Evolutionary conservation across 2,888 invertebrate species (phyloP), one percentile per base, ranked within the genome.

Genomic region (Dasypogon diadema): DNA sequence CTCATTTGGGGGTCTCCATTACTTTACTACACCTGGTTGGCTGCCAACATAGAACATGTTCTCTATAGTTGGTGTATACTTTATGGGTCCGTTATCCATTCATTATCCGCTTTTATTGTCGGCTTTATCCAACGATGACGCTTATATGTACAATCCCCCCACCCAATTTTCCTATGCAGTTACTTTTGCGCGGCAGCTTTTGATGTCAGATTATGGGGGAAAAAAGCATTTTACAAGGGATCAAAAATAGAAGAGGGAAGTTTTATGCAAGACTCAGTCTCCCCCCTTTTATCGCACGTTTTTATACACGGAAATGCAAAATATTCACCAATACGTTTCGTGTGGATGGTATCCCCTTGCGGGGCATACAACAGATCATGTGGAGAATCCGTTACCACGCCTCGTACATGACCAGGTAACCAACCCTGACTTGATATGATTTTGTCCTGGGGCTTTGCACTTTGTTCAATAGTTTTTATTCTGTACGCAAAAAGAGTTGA

Each of bases 221-320:
- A 26, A 54, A 54, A 26, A 34, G 21, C 26, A 54, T 54, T 70
- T 70, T 54, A 21, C 70, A 14, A 26, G 70, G 70, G 34, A 70
- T 70, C 70, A 70, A 6, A 14, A 48, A 30, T 70, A 34, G 70
- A 5, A 51, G 42, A 30, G 51, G 34, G 54, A 54, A 54, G 54
- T 26, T 30, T 70, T 51, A 70, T 70, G 54, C 51, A 70, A 22
- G 70, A 30, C 54, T 70, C 51, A 70, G 54, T 26, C 70, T 68
- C 54, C 51, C 48, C 54, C 51, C 21, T 56, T 73, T 73, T 73
- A 73, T 73, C 73, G 73, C 73, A 73, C 73, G 73, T 73, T 73
- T 73, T 73, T 73, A 16, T 51, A 73, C n/a, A n/a, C 73, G 73
- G 73, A 73, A 73, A 73, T 73, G 73, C 73, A 73, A 73, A 73